Percentiles rank a stretch among this genome's conserved stretches.
Conservation (phyloP, 2,797 vertebrate genomes). For the Gymnoscopelus braueri region DNA sequence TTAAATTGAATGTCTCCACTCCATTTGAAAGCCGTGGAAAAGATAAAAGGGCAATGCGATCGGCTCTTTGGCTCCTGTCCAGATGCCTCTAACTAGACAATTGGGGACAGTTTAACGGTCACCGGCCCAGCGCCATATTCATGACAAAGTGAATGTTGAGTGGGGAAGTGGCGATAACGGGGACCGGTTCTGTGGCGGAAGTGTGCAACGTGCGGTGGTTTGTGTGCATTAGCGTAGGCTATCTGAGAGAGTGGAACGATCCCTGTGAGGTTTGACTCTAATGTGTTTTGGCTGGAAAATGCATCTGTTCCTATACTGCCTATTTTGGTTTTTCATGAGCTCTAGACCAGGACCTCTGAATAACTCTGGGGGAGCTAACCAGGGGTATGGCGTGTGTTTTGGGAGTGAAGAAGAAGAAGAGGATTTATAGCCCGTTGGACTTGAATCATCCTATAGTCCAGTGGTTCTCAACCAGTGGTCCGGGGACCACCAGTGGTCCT, state of each 20-base stretch:
- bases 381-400: constrained; percentile 4
- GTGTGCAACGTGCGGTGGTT: constrained; percentile 5
- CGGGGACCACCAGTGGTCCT: too few relatives aligned
- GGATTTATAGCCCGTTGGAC: too few relatives aligned
- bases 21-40: constrained; percentile 61
- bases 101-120: constrained; percentile 55
- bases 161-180: constrained; percentile 29
- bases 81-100: constrained; percentile 56
- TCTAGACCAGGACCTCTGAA: constrained; percentile 14
- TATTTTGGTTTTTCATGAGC: constrained; percentile 1
- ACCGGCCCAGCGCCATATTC: constrained; percentile 47
- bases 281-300: constrained; percentile 35
- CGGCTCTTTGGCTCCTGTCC: constrained; percentile 61
- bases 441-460: too few relatives aligned
- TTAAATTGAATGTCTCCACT: constrained; percentile 75
- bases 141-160: constrained; percentile 46
- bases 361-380: constrained; percentile 11
- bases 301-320: constrained; percentile 1
- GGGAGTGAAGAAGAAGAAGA: background rate
- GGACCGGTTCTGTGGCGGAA: background rate
- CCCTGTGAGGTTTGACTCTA: constrained; percentile 31
- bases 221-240: constrained; percentile 17
- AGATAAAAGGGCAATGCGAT: constrained; percentile 69
- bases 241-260: constrained; percentile 18
- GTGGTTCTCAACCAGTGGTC: too few relatives aligned